Evolutionary conservation across 2,113 vertebrate species (phyloP).

Genomic region (Uropsilus gracilis): DNA sequence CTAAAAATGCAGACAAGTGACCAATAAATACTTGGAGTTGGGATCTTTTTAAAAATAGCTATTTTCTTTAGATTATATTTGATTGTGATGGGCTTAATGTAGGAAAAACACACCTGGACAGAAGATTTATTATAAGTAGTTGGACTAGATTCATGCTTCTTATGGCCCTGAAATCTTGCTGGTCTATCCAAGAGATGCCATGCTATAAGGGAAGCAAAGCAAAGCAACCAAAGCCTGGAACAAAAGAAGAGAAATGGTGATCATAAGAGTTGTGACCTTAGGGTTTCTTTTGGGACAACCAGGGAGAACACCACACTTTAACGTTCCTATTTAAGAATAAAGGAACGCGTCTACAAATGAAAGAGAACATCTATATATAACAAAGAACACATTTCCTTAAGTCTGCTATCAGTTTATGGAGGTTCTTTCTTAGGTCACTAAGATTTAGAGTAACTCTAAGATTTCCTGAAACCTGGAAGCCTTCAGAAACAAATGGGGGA

Average conservation of each 20-base stretch:
- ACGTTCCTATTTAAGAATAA: background rate
- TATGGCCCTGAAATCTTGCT: background rate
- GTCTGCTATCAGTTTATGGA: background rate
- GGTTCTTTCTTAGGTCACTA: background rate
- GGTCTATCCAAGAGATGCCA: background rate
- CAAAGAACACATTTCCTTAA: background rate
- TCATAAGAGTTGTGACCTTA: fast-evolving
- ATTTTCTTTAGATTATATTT: background rate
- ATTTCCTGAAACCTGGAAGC: background rate
- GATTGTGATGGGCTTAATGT: background rate
- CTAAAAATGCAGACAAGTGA: background rate
- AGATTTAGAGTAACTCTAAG: background rate
- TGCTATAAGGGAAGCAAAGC: background rate
- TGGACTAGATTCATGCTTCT: background rate
- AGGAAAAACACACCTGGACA: background rate
- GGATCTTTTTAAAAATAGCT: background rate
- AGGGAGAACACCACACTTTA: background rate
- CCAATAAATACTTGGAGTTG: background rate
- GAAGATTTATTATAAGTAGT: background rate
- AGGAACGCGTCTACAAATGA: background rate
- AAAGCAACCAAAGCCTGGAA: background rate
- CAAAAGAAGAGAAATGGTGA: background rate
- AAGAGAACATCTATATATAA: background rate
- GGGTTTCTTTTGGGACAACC: fast-evolving
- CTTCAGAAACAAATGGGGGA: background rate